Evolutionary conservation across 2,888 invertebrate genomes (phyloP).

Genomic region (Pseudolycoriella hygida): DNA sequence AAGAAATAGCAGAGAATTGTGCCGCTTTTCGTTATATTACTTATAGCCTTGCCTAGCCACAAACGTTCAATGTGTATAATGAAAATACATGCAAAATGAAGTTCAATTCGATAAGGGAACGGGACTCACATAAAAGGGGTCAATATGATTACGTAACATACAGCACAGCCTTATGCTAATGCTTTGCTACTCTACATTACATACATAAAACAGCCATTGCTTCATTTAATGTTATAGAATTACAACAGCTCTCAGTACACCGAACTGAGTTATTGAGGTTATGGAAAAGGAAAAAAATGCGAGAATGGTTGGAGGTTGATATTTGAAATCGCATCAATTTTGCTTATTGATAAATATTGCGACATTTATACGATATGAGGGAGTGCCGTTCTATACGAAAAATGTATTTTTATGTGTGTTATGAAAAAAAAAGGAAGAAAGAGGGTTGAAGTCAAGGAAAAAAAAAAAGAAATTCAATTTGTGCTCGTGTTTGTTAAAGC

Average conservation of each 20-base stretch:
- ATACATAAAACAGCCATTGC: no score
- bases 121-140: background rate
- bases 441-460: no score
- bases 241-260: no score
- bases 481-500: background rate
- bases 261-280: no score
- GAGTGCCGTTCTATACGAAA: constrained; percentile 1
- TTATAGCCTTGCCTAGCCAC: no score
- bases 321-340: constrained; percentile 7
- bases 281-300: background rate
- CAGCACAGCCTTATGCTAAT: constrained; percentile 1
- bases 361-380: constrained; percentile 7
- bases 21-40: no score
- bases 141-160: background rate
- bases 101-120: no score
- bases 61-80: no score
- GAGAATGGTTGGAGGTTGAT: background rate
- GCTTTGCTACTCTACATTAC: background rate
- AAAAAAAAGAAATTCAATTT: no score
- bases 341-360: constrained; percentile 7
- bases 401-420: background rate
- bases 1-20: no score
- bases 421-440: background rate
- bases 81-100: no score
- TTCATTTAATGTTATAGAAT: no score